Conservation (phyloP, 1,140 invertebrate genomes). For the Calephelis virginiensis region DNA sequence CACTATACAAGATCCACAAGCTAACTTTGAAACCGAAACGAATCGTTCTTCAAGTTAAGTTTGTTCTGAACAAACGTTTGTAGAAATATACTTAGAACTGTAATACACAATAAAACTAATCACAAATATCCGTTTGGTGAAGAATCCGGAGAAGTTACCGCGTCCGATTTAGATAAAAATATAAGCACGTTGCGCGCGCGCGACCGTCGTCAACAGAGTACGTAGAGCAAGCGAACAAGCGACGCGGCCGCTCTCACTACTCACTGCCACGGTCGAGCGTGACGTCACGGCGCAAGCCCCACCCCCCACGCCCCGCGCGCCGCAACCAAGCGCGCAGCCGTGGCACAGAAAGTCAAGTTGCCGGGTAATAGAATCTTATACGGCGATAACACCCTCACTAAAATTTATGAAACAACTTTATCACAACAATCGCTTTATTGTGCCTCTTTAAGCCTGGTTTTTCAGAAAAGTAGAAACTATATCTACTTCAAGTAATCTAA, state of each 20-base stretch:
- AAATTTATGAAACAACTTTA: constrained; percentile 54
- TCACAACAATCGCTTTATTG: constrained; percentile 49
- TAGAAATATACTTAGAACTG: constrained; percentile 39
- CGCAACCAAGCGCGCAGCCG: constrained; percentile 41
- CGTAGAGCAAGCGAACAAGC: constrained; percentile 66
- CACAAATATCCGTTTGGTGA: constrained; percentile 47
- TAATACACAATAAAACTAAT: constrained; percentile 53
- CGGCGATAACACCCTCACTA: constrained; percentile 64
- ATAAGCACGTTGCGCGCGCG: constrained; percentile 64
- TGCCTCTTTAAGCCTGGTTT: constrained; percentile 44
- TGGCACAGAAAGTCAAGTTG: constrained; percentile 69
- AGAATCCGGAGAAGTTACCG: constrained; percentile 49
- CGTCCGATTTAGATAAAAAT: constrained; percentile 46
- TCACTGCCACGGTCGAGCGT: constrained; percentile 75
- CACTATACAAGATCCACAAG: constrained; percentile 44
- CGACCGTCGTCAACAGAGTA: constrained; percentile 73
- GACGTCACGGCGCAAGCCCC: constrained; percentile 62
- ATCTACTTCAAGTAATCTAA: too few species aligned
- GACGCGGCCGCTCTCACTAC: constrained; percentile 72
- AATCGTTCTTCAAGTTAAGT: constrained; percentile 49
- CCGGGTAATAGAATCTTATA: constrained; percentile 61
- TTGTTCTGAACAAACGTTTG: constrained; percentile 45
- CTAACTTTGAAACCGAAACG: constrained; percentile 51
- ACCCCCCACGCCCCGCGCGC: constrained; percentile 39
- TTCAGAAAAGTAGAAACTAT: neutral